Evolutionary conservation across 2,797 vertebrate genomes (phyloP).

Genomic region (Peromyscus melanophrys): DNA sequence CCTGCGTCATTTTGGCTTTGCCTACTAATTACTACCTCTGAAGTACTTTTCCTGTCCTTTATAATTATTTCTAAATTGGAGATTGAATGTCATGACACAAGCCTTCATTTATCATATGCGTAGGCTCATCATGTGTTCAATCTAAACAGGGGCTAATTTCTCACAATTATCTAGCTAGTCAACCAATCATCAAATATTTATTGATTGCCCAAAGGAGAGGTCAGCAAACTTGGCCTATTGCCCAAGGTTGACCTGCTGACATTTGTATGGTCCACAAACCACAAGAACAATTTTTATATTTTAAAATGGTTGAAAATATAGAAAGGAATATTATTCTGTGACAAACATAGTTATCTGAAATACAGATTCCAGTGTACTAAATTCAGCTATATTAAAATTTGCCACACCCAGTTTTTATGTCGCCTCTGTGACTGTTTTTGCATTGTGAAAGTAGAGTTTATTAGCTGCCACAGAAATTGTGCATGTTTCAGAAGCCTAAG

Average conservation of each 20-base stretch:
- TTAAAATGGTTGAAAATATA: slow-evolving; percentile 5
- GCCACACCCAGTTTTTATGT: background rate
- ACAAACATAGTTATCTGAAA: slow-evolving; percentile 30
- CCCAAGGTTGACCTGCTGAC: background rate
- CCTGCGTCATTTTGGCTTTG: slow-evolving; percentile 43
- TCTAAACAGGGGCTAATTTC: slow-evolving; percentile 58
- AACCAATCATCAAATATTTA: slow-evolving; percentile 1
- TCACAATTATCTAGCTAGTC: slow-evolving; percentile 26
- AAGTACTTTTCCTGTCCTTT: slow-evolving; percentile 48
- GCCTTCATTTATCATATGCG: slow-evolving; percentile 27
- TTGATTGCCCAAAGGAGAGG: background rate
- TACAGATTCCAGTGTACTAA: background rate
- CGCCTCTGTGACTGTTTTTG: background rate
- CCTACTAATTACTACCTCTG: slow-evolving; percentile 51
- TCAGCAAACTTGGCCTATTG: background rate
- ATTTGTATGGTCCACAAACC: background rate
- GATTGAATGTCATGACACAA: slow-evolving; percentile 24
- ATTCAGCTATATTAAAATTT: slow-evolving; percentile 25
- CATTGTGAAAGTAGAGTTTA: background rate
- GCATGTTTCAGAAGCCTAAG: background rate
- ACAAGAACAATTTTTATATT: slow-evolving; percentile 18
- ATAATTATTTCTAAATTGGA: slow-evolving; percentile 66
- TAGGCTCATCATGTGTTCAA: background rate
- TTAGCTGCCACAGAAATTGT: background rate
- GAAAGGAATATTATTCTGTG: background rate